These are phyloP conservation scores for Ceratosolen fusciceps DNA, from an alignment of 1,140 invertebrate genomes.

Conservation along the genomic window DNA sequence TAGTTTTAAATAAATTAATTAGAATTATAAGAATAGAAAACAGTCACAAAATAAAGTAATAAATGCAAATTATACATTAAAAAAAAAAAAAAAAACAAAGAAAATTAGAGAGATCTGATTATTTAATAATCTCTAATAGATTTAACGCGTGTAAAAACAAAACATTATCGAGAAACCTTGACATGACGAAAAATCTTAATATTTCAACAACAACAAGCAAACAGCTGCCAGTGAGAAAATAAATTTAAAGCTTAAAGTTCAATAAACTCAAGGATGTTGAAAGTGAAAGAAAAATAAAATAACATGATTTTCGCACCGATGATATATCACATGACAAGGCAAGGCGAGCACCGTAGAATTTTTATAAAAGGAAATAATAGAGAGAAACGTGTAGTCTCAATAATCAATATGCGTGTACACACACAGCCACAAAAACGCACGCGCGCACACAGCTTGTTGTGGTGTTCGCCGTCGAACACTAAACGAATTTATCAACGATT, in stretches of 20 bases:
- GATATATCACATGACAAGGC: background rate
- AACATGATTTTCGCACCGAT: no score
- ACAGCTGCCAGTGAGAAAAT: conserved; percentile 10
- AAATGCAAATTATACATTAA: no score
- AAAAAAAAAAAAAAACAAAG: no score
- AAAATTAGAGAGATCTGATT: no score
- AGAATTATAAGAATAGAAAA: no score
- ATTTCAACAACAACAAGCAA: background rate
- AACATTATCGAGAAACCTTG: background rate
- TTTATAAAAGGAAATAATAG: background rate
- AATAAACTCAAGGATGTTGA: background rate
- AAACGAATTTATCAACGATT: background rate
- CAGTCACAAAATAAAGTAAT: no score
- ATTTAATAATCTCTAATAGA: background rate
- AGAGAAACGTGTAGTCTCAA: background rate
- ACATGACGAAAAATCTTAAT: background rate
- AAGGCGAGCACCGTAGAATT: background rate
- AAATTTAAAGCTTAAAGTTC: background rate
- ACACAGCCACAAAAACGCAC: no score
- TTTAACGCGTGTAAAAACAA: background rate
- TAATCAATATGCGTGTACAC: conserved; percentile 32
- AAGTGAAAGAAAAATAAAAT: background rate
- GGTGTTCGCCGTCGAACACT: background rate
- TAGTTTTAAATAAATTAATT: no score
- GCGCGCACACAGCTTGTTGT: no score